Percentiles rank a stretch among this genome's conserved stretches.
Evolutionary conservation across 2,113 vertebrate genomes (phyloP).

Genomic region (Chionis minor): DNA sequence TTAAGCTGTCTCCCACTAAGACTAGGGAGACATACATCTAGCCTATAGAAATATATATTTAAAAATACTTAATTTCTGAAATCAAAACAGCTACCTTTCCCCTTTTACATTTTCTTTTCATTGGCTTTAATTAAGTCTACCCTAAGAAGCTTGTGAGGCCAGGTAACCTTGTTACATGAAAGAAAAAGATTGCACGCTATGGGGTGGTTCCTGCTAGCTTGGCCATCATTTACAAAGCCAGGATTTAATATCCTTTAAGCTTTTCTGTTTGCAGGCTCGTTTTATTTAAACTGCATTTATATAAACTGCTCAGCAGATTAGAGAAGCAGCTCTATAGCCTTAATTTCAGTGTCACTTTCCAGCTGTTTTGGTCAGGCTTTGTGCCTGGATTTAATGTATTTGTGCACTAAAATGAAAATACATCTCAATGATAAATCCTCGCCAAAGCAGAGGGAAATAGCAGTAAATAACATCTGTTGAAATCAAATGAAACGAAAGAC

Average conservation of each 20-base stretch:
- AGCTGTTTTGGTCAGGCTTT: slow-evolving; percentile 55
- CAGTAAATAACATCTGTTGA: slow-evolving; percentile 56
- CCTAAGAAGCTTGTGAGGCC: slow-evolving; percentile 37
- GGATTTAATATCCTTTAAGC: slow-evolving; percentile 61
- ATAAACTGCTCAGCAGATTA: slow-evolving; percentile 61
- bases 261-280: slow-evolving; percentile 50
- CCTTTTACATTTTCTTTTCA: slow-evolving; percentile 14
- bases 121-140: slow-evolving; percentile 62
- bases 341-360: slow-evolving; percentile 68
- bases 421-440: slow-evolving; percentile 52
- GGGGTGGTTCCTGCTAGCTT: slow-evolving; percentile 37
- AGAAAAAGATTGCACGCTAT: slow-evolving; percentile 22
- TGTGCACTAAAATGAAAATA: slow-evolving; percentile 43
- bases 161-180: slow-evolving; percentile 58
- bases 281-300: slow-evolving; percentile 70
- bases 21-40: background rate
- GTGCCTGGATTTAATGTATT: slow-evolving; percentile 49
- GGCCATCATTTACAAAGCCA: slow-evolving; percentile 40
- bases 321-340: slow-evolving; percentile 43
- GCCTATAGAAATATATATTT: background rate
- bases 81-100: background rate
- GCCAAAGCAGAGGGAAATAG: slow-evolving; percentile 19
- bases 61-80: background rate
- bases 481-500: slow-evolving; percentile 44
- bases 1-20: background rate